These are phyloP conservation scores for Galendromus occidentalis DNA, from an alignment of 1,140 invertebrate genomes.

Conservation along the genomic window DNA sequence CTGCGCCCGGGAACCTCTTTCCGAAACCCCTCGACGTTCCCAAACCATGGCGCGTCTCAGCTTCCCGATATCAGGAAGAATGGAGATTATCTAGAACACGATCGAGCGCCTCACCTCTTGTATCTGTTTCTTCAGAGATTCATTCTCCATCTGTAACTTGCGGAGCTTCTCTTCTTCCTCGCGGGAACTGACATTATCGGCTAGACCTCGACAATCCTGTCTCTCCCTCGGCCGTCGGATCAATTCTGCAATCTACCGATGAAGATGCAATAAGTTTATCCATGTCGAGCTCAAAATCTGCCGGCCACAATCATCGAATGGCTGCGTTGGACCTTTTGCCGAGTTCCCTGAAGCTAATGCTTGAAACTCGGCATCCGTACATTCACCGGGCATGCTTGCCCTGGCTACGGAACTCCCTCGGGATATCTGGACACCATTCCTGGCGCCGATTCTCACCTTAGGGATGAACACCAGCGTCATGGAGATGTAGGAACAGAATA, in stretches of 20 bases:
- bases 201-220: slow-evolving; percentile 25
- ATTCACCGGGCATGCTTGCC: too few species aligned
- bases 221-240: slow-evolving; percentile 25
- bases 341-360: too few species aligned
- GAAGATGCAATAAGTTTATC: not conserved
- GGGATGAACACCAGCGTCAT: slow-evolving; percentile 92
- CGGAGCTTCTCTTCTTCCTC: slow-evolving; percentile 87
- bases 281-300: too few species aligned
- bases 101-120: slow-evolving; percentile 45
- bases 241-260: slow-evolving; percentile 23
- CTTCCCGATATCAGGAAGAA: not conserved
- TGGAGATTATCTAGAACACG: not conserved
- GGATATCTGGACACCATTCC: too few species aligned
- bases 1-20: too few species aligned
- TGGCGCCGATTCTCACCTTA: slow-evolving; percentile 55
- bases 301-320: not conserved
- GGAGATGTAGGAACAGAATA: slow-evolving; percentile 88
- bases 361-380: too few species aligned
- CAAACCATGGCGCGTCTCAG: not conserved
- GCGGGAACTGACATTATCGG: slow-evolving; percentile 31
- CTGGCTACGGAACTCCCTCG: too few species aligned
- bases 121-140: slow-evolving; percentile 82
- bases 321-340: too few species aligned
- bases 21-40: too few species aligned
- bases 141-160: slow-evolving; percentile 81